Base-by-base conservation (phyloP, 2,888 invertebrate species). In the Caenorhabditis sulstoni region DNA sequence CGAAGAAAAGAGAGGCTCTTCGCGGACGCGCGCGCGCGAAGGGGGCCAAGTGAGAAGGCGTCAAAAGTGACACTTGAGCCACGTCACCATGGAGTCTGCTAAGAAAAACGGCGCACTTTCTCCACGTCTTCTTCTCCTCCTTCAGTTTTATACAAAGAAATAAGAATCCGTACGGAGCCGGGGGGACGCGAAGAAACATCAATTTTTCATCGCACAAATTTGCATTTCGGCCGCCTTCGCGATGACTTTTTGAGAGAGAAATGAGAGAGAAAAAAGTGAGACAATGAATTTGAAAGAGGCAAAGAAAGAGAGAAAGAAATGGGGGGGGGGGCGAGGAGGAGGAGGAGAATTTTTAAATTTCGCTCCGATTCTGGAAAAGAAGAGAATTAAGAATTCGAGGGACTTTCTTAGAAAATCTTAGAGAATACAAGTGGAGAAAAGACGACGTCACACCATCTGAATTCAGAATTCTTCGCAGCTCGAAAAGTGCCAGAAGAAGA, bases 171-270 rank as follows among this genome's bases (percentile, higher is more conserved):
- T 29, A 7, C 29, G 29, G 7, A 44, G 22, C n/a, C n/a, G n/a
- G n/a, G n/a, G n/a, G n/a, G n/a, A n/a, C n/a, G n/a, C n/a, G 14
- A 41, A 49, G 41, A 50, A 55, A 39, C 45, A 71, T 71, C 39
- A 71, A 71, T 71, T 62, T 71, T 71, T 71, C 71, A 71, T 71
- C 57, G 45, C 29, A 62, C 55, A 71, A 71, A 71, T 71, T 71
- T 71, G 62, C 70, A 70, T 70, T 62, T 61, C 11, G n/a, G n/a
- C n/a, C n/a, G n/a, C n/a, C n/a, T n/a, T n/a, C n/a, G n/a, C 11
- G 7, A 50, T 41, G 7, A 8, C 11, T 41, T 41, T 41, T 41
- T 41, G 14, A 41, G 14, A 41, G 11, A 41, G 14, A 41, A 37
- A 37, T 37, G 37, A 16, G 16, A 16, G 47, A 47, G 7, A 16